A percentile compares a stretch with the other conserved stretches of the same genome.
These are phyloP conservation scores for Albula goreensis DNA, from an alignment of 2,113 vertebrate species.

Conservation along the genomic window DNA sequence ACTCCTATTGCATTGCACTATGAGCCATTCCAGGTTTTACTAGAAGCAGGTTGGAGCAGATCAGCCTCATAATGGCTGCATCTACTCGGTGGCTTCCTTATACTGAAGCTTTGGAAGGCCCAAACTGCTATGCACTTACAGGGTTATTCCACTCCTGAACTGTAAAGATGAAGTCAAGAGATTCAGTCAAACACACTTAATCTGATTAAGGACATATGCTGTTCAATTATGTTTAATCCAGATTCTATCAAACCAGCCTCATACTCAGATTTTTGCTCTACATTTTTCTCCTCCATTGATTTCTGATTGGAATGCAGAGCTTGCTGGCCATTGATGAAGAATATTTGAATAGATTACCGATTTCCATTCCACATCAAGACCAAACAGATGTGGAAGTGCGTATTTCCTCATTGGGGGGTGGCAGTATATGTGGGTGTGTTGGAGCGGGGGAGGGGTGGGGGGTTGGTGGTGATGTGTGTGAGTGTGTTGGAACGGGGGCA, in stretches of 20 bases:
- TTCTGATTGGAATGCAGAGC: conserved; percentile 7
- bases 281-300: not conserved
- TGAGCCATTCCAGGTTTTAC: not conserved
- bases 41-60: not conserved
- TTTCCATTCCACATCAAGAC: not conserved
- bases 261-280: not conserved
- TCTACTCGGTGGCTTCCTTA: not conserved
- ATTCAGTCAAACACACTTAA: no score
- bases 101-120: not conserved
- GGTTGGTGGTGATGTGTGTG: not conserved
- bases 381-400: not conserved
- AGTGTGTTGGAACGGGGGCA: not conserved
- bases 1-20: not conserved
- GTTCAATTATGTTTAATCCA: no score
- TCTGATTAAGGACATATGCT: no score
- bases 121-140: not conserved
- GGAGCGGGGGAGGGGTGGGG: not conserved
- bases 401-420: conserved; percentile 11
- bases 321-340: not conserved
- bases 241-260: not conserved
- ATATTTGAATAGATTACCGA: conserved; percentile 24
- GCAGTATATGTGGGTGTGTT: not conserved
- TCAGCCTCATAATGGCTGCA: not conserved
- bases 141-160: no score
- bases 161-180: no score